Evolutionary conservation across 64 coral and sea anemone species (phyloP).

Genomic region (Pocillopora damicornis): DNA sequence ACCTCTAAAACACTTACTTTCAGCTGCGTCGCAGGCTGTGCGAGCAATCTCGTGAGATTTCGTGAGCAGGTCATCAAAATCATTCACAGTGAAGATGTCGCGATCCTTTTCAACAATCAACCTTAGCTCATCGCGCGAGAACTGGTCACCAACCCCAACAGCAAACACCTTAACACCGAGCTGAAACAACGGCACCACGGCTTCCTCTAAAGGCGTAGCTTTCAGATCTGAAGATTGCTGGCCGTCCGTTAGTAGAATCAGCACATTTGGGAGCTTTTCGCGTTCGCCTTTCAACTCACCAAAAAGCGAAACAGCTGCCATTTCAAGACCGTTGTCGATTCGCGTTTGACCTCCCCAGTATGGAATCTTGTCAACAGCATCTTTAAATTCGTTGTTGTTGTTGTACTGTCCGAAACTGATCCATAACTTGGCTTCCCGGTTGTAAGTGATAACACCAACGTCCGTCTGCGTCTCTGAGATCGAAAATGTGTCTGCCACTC

Average conservation of each 20-base stretch:
- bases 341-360: conserved; percentile 76
- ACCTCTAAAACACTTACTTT: neutral
- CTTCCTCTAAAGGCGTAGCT: conserved; percentile 34
- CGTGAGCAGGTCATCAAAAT: conserved; percentile 65
- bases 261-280: conserved; percentile 54
- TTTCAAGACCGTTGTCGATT: conserved; percentile 55
- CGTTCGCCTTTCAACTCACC: conserved; percentile 27
- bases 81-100: conserved; percentile 66
- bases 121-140: conserved; percentile 55
- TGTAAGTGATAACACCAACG: conserved; percentile 63
- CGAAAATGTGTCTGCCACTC: conserved; percentile 41
- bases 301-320: conserved; percentile 62
- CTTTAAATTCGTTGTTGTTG: conserved; percentile 45
- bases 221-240: conserved; percentile 56
- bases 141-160: conserved; percentile 62
- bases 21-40: conserved; percentile 44
- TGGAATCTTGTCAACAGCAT: conserved; percentile 52
- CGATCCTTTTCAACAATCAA: conserved; percentile 56
- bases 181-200: conserved; percentile 50
- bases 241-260: conserved; percentile 70
- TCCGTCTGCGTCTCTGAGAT: conserved; percentile 47
- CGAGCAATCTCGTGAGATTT: conserved; percentile 56
- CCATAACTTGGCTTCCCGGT: conserved; percentile 40
- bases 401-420: conserved; percentile 53
- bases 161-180: conserved; percentile 67